Conservation (phyloP, 2,888 invertebrate genomes). For the Rutpela maculata region DNA sequence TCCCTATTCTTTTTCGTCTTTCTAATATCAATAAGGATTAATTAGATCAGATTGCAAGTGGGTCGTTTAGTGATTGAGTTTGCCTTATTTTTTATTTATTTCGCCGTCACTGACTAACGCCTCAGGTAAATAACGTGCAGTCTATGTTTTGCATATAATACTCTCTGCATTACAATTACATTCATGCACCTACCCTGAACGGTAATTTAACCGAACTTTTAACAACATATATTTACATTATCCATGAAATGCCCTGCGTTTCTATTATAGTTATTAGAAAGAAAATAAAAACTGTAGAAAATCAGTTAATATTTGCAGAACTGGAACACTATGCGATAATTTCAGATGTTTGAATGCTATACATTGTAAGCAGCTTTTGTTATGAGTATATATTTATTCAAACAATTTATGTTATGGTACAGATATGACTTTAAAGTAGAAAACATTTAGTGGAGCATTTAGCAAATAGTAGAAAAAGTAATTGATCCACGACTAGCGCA, state of each 20-base stretch:
- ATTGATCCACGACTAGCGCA: too few relatives aligned
- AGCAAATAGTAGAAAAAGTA: too few relatives aligned
- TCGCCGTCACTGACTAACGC: constrained; percentile 17
- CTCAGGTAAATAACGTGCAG: background rate
- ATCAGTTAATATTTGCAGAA: background rate
- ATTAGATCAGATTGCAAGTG: too few relatives aligned
- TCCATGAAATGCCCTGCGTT: background rate
- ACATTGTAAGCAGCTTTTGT: background rate
- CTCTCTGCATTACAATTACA: constrained; percentile 33
- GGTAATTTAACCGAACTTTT: constrained; percentile 29
- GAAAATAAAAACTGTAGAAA: constrained; percentile 16
- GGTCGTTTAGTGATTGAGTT: too few relatives aligned
- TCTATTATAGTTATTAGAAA: background rate
- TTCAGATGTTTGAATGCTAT: background rate
- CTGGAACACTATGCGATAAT: background rate
- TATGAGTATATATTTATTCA: too few relatives aligned
- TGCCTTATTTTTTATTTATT: background rate
- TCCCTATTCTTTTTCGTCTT: too few relatives aligned
- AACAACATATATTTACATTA: constrained; percentile 31
- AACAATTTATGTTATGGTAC: too few relatives aligned
- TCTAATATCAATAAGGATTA: too few relatives aligned
- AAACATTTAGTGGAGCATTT: too few relatives aligned
- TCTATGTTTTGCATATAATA: constrained; percentile 24
- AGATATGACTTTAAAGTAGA: too few relatives aligned
- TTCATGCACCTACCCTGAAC: constrained; percentile 28